Evolutionary conservation across 1,140 invertebrate genomes (phyloP), one percentile per base, ranked within the genome.

Genomic region (Teleopsis dalmanni): DNA sequence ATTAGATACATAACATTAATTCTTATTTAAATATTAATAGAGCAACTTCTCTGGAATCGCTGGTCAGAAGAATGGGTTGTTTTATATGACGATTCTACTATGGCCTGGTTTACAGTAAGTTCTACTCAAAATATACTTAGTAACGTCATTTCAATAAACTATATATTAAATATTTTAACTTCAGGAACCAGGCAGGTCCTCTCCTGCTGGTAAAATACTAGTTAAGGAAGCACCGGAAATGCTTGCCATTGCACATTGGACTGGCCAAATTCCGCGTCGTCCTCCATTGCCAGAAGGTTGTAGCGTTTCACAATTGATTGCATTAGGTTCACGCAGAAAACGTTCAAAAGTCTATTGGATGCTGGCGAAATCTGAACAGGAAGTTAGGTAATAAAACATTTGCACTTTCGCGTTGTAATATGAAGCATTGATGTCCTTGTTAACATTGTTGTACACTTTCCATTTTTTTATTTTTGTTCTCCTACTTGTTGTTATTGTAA

Each of bases 61-160:
- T 88, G 85, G 85, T 75, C 81, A 7, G 82, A 87, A 64, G 84
- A 87, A 66, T 87, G 83, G 82, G 80, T 86, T 34, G 83, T 87
- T 23, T 70, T 88, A 7, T 87, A 86, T 67, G 85, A 87, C 54
- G 85, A 88, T 70, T 85, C 83, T 4, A 84, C 83, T 13, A 76
- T 88, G 65, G 82, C 83, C 7, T 88, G 84, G 84, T 87, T 82
- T 60, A 84, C 83, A 58, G 82, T 83, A 57, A 76, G 46, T 46
- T 14, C 5, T 6, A 42, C 22, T 7, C 22, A 25, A 40, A 40
- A n/a, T 40, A 14, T 48, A 3, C 3, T 29, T 45, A 6, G 5
- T 29, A 7, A 36, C 16, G 10, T 36, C 14, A 36, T 8, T 29
- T n/a, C n/a, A n/a, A n/a, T 9, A 36, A 13, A 36, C 7, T 18